These are phyloP conservation scores for Holothuria scabra DNA, from an alignment of 53 echinoderm and acorn worm genomes.

Conservation along the genomic window DNA sequence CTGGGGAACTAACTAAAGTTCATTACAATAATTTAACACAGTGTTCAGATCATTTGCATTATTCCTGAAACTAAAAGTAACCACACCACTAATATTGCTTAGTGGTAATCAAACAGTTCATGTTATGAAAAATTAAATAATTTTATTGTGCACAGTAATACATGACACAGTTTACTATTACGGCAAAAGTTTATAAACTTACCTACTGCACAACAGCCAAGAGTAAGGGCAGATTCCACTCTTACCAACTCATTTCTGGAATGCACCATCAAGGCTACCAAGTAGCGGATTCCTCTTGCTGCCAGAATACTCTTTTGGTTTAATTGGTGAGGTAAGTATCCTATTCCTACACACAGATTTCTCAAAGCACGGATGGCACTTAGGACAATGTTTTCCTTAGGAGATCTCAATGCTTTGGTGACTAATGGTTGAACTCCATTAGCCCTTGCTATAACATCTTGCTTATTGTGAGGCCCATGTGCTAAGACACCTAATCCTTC, in stretches of 20 bases:
- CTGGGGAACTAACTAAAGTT: too few relatives aligned
- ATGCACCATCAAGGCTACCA: slow-evolving; percentile 94
- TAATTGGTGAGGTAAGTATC: slow-evolving; percentile 84
- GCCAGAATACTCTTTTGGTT: slow-evolving; percentile 84
- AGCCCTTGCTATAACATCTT: slow-evolving; percentile 83
- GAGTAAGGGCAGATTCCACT: slow-evolving; percentile 89
- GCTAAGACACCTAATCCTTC: slow-evolving; percentile 91
- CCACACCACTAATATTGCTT: too few relatives aligned
- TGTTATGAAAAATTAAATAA: background rate
- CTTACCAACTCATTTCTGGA: slow-evolving; percentile 92
- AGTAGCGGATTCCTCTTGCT: slow-evolving; percentile 85
- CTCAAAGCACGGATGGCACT: slow-evolving; percentile 88
- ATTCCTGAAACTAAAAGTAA: too few relatives aligned
- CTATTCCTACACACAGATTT: slow-evolving; percentile 89
- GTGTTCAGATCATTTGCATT: too few relatives aligned
- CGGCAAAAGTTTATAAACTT: slow-evolving; percentile 28
- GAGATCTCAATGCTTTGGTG: slow-evolving; percentile 75
- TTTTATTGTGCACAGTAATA: background rate
- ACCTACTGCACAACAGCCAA: slow-evolving; percentile 93
- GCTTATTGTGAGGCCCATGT: slow-evolving; percentile 90
- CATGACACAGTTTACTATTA: background rate
- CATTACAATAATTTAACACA: too few relatives aligned
- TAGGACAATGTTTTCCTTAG: slow-evolving; percentile 95
- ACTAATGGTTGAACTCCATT: slow-evolving; percentile 96
- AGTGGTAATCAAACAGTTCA: too few relatives aligned